Evolutionary conservation across 1,140 invertebrate genomes (phyloP).

Genomic region (Gonatopus flavifemur): DNA sequence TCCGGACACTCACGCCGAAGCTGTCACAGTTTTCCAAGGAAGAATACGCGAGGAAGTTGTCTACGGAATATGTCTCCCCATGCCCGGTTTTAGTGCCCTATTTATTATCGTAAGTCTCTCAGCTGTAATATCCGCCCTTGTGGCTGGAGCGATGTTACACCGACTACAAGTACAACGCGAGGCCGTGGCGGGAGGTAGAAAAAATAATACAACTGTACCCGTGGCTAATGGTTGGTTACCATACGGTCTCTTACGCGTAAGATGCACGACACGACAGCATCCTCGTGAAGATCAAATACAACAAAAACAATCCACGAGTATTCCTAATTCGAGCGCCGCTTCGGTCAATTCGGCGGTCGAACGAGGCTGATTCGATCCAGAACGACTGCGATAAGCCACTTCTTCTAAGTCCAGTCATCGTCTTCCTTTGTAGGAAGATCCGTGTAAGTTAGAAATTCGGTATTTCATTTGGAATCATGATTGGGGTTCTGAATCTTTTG

Average conservation of each 20-base stretch:
- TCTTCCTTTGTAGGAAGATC: not conserved
- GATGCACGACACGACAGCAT: constrained; percentile 38
- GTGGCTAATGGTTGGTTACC: constrained; percentile 71
- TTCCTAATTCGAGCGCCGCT: constrained; percentile 16
- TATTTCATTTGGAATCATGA: no score
- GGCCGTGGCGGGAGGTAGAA: constrained; percentile 53
- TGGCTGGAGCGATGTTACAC: constrained; percentile 74
- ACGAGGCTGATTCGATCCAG: constrained; percentile 29
- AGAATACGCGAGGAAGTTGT: constrained; percentile 84
- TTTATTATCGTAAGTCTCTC: constrained; percentile 85
- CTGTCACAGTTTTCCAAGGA: constrained; percentile 84
- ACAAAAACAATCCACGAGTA: constrained; percentile 30
- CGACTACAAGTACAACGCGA: constrained; percentile 75
- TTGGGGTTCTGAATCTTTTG: no score
- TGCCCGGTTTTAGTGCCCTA: constrained; percentile 82
- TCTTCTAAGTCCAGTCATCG: not conserved
- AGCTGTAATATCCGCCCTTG: constrained; percentile 78
- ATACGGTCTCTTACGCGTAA: constrained; percentile 65
- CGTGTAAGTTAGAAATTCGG: no score
- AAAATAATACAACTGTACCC: constrained; percentile 49
- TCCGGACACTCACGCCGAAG: constrained; percentile 75
- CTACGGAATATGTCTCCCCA: constrained; percentile 88
- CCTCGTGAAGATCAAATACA: constrained; percentile 28
- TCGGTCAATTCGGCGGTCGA: constrained; percentile 35
- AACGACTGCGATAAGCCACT: constrained; percentile 2